A percentile compares a stretch with the other conserved stretches of the same genome.
phyloP scores from a whole-genome alignment of 1,140 invertebrate species.

The Streblospio benedicti region DNA sequence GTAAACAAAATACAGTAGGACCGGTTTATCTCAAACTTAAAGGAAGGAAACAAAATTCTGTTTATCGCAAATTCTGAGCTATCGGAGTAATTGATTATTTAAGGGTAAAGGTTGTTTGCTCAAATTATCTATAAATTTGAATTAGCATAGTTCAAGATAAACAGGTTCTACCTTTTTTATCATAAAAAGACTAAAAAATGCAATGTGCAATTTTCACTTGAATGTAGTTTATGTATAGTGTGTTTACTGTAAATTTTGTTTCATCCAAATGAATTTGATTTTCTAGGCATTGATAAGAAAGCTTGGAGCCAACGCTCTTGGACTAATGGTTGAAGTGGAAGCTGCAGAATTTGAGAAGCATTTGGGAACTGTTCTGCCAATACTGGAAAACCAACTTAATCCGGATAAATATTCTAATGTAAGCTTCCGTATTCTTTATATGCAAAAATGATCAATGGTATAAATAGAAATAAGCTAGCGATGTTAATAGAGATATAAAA shows the following conservation, averaged over 20 bases:
- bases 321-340: constrained; percentile 65
- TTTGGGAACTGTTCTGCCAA: constrained; percentile 53
- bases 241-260: neutral
- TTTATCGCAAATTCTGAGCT: too few species aligned
- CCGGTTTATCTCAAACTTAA: neutral
- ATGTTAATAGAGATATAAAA: neutral
- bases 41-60: too few species aligned
- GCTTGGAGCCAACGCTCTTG: constrained; percentile 57
- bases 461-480: neutral
- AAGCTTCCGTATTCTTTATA: neutral
- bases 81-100: too few species aligned
- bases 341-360: constrained; percentile 57
- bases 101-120: too few species aligned
- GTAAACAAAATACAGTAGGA: neutral
- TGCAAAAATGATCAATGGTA: neutral
- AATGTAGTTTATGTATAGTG: neutral
- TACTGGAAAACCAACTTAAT: constrained; percentile 51
- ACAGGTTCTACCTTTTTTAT: too few species aligned
- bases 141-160: too few species aligned
- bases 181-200: too few species aligned
- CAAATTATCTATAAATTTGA: too few species aligned
- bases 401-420: constrained; percentile 26
- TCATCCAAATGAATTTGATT: neutral
- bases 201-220: neutral
- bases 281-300: neutral